These are phyloP conservation scores for Dasypogon diadema DNA, from an alignment of 2,888 invertebrate species.

Conservation along the genomic window DNA sequence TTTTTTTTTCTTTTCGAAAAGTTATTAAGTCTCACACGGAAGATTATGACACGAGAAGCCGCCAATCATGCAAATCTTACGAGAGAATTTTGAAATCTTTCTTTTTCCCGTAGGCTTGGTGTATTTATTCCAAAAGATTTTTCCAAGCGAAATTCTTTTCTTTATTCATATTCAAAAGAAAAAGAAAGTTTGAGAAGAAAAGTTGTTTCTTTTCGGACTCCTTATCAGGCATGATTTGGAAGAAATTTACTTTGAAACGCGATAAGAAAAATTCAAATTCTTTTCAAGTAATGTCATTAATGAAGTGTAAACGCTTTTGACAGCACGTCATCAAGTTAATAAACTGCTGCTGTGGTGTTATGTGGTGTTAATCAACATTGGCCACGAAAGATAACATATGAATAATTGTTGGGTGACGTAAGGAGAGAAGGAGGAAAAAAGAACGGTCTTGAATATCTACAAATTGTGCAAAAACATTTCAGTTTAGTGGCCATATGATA, in stretches of 20 bases:
- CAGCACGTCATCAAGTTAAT: slow-evolving; percentile 43
- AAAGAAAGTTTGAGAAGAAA: neutral
- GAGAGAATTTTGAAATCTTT: slow-evolving; percentile 31
- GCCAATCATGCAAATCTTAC: slow-evolving; percentile 55
- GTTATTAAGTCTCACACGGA: slow-evolving; percentile 51
- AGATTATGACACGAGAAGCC: slow-evolving; percentile 55
- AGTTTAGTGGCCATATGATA: too few relatives aligned
- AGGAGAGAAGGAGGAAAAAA: too few relatives aligned
- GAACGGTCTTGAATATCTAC: too few relatives aligned
- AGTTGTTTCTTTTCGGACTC: slow-evolving; percentile 15
- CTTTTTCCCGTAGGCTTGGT: neutral
- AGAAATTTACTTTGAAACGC: slow-evolving; percentile 32
- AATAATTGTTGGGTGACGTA: too few relatives aligned
- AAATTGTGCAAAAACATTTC: too few relatives aligned
- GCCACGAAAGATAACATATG: too few relatives aligned
- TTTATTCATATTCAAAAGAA: slow-evolving; percentile 24
- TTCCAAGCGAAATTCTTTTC: slow-evolving; percentile 48
- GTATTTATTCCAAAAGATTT: slow-evolving; percentile 37
- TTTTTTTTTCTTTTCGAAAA: slow-evolving; percentile 12
- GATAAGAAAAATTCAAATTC: slow-evolving; percentile 48
- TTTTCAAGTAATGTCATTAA: slow-evolving; percentile 49
- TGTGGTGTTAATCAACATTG: neutral
- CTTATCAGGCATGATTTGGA: slow-evolving; percentile 43
- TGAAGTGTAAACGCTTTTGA: slow-evolving; percentile 54
- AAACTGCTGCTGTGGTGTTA: neutral